Base-by-base conservation (phyloP, 2,888 invertebrate species). In the Hartigia nigra region DNA sequence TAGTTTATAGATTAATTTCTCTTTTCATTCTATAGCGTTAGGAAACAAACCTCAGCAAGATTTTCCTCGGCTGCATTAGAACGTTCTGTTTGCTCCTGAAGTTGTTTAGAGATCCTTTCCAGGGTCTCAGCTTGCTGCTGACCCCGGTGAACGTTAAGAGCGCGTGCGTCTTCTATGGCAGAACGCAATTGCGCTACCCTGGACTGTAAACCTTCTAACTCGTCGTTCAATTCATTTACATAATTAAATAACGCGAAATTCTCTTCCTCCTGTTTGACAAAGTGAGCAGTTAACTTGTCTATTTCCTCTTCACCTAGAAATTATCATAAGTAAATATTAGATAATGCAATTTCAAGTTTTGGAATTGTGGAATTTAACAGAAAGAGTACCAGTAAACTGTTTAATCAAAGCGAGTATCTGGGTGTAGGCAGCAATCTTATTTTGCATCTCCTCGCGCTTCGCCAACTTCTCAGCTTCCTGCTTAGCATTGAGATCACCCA, bases 161-260 rank as follows among this genome's bases (percentile, higher is more conserved):
- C 92, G 80, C 93, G 93, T 84, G 95, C 95, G 70, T 94, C 94
- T 76, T 95, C 95, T 93, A 97, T 96, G 84, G 94, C 94, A 34
- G 92, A 90, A 69, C 93, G 93, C 12, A 96, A 90, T 82, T 93
- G 93, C 76, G 93, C 93, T 0, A 96, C 95, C 77, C 94, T 94
- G 83, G 95, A 95, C 84, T 95, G 95, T 3, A 97, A 90, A 72
- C 94, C 93, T 90, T 97, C 97, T 79, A 97, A 93, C 91, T 97
- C 96, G 72, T 95, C 95, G 90, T 98, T 97, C 79, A 98, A 93
- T 89, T 97, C 97, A 89, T 97, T 98, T 70, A 98, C 96, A 89
- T 97, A 98, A 91, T 96, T 97, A 90, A 98, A 98, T 0, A 97
- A 93, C 0, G 98, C 97, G 90, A 98, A 98, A 92, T 98, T 98